A percentile compares a stretch with the other conserved stretches of the same genome.
phyloP scores from a whole-genome alignment of 2,797 vertebrate genomes.

The Anomalospiza imberbis region DNA sequence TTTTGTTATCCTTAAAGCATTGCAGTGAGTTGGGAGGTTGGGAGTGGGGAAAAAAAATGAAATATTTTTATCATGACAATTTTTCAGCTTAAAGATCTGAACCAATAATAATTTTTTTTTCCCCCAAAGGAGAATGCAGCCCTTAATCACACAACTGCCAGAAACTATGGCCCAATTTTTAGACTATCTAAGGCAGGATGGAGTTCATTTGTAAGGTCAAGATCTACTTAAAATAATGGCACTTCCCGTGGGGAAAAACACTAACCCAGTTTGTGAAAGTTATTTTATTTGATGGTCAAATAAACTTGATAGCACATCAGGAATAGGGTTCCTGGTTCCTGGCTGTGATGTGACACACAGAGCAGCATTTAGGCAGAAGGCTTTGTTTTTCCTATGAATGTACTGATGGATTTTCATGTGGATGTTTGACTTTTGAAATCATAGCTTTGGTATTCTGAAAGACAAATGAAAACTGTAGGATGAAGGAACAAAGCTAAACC shows the following conservation, averaged over 20 bases:
- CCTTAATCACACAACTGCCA: not conserved
- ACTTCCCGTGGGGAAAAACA: conserved; percentile 22
- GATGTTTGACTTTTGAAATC: not conserved
- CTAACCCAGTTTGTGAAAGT: conserved; percentile 11
- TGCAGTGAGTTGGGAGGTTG: not conserved
- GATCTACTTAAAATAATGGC: conserved; percentile 27
- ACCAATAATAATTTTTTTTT: not conserved
- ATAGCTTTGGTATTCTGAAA: not conserved
- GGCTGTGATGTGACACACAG: not conserved
- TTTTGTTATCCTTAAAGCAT: not conserved
- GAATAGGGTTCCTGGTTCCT: not conserved
- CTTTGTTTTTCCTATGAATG: not conserved
- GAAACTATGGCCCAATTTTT: not conserved
- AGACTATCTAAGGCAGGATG: not conserved
- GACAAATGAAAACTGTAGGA: not conserved
- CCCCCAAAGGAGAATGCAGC: not conserved
- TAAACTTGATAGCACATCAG: not conserved
- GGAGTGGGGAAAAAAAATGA: not conserved
- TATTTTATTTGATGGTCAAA: conserved; percentile 33
- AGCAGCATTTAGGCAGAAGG: not conserved
- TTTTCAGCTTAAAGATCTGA: not conserved
- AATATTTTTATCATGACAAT: not conserved
- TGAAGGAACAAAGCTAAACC: not conserved
- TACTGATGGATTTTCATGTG: not conserved
- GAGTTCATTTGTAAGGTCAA: conserved; percentile 25